These are phyloP conservation scores for Lycaena phlaeas DNA, from an alignment of 2,888 invertebrate genomes.

Conservation along the genomic window DNA sequence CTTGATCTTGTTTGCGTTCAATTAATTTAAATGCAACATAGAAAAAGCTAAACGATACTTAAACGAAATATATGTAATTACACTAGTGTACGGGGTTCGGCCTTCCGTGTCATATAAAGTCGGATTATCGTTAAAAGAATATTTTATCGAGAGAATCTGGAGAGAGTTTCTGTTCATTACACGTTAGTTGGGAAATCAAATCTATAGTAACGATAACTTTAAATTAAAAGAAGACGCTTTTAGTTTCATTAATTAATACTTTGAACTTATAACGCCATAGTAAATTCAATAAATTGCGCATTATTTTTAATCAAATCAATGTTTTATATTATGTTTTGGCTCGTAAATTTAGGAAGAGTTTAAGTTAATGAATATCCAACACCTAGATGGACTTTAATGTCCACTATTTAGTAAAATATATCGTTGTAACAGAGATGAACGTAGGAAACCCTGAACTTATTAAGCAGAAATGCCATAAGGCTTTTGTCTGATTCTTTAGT, in stretches of 20 bases:
- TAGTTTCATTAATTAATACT: conserved; percentile 1
- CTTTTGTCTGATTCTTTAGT: no score
- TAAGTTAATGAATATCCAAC: no score
- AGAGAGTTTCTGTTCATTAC: conserved; percentile 66
- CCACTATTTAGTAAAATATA: no score
- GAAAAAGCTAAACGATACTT: conserved; percentile 45
- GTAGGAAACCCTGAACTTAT: no score
- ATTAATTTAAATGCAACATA: conserved; percentile 61
- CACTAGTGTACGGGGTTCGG: background rate
- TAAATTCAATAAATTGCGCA: background rate
- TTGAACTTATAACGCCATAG: background rate
- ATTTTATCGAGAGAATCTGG: conserved; percentile 70
- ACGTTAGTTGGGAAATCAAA: conserved; percentile 19
- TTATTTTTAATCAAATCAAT: conserved; percentile 4
- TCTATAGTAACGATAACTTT: background rate
- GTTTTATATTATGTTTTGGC: background rate
- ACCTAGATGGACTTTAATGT: no score
- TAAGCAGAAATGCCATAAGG: no score
- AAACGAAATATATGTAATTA: conserved; percentile 45
- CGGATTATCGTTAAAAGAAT: conserved; percentile 62
- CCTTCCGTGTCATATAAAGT: conserved; percentile 50
- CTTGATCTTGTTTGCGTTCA: conserved; percentile 51
- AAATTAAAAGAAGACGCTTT: background rate
- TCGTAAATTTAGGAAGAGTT: conserved; percentile 1
- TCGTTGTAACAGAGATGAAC: no score